phyloP scores from a whole-genome alignment of 1,140 invertebrate species.

The Orius insidiosus region DNA sequence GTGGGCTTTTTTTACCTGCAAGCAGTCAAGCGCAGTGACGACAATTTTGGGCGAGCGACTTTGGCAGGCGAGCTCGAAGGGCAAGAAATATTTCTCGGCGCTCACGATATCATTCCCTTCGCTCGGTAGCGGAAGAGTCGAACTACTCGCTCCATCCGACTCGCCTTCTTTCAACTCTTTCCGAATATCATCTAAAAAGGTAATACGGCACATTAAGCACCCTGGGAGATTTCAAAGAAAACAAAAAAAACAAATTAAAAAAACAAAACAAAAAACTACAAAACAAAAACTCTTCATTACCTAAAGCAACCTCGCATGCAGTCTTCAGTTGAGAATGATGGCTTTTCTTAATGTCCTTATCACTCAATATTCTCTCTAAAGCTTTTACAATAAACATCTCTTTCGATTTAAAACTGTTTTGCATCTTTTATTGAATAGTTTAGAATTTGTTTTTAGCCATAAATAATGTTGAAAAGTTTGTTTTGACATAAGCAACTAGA shows the following conservation, averaged over 20 bases:
- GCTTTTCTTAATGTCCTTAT: slow-evolving; percentile 91
- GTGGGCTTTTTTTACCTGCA: slow-evolving; percentile 47
- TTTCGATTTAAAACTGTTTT: slow-evolving; percentile 63
- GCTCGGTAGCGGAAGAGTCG: slow-evolving; percentile 77
- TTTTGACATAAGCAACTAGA: no score
- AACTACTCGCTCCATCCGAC: slow-evolving; percentile 50
- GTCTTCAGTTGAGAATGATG: slow-evolving; percentile 88
- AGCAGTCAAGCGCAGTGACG: slow-evolving; percentile 86
- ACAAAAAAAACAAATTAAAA: slow-evolving; percentile 2
- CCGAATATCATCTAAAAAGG: slow-evolving; percentile 70
- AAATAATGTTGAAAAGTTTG: no score
- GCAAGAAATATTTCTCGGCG: slow-evolving; percentile 95
- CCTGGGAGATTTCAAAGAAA: neutral
- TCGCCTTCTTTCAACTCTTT: slow-evolving; percentile 55
- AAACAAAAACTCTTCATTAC: slow-evolving; percentile 35
- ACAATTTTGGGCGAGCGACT: slow-evolving; percentile 91
- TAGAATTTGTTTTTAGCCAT: no score
- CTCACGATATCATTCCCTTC: slow-evolving; percentile 67
- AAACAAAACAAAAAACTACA: neutral
- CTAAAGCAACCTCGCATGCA: slow-evolving; percentile 88
- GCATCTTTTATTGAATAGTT: slow-evolving; percentile 37
- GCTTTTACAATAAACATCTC: slow-evolving; percentile 96
- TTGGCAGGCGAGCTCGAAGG: slow-evolving; percentile 95
- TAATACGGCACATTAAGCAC: slow-evolving; percentile 9
- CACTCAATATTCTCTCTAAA: slow-evolving; percentile 88